These are phyloP conservation scores for Microcaecilia unicolor DNA, from an alignment of 2,797 vertebrate genomes.

Conservation along the genomic window DNA sequence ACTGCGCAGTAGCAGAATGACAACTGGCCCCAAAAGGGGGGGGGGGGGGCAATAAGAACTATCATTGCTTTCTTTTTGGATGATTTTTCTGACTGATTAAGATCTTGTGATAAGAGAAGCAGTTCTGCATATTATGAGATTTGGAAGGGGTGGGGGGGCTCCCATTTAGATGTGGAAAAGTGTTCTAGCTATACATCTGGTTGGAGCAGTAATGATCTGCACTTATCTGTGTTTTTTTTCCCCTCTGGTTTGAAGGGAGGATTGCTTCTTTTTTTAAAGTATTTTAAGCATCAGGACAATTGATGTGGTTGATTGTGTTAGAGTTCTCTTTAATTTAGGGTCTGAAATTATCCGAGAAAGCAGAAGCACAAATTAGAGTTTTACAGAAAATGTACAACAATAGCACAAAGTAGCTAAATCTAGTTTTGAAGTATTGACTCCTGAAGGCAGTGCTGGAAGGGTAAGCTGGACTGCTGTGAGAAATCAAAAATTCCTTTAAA, in stretches of 20 bases:
- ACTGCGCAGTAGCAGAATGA: too few species aligned
- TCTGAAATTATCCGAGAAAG: constrained; percentile 21
- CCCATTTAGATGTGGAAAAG: rapidly evolving
- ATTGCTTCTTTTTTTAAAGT: constrained; percentile 24
- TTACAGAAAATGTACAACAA: constrained; percentile 23
- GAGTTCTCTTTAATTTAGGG: constrained; percentile 56
- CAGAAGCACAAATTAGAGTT: constrained; percentile 45
- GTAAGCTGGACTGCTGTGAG: constrained; percentile 8
- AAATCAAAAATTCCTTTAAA: too few species aligned
- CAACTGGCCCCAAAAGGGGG: too few species aligned
- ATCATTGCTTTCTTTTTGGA: too few species aligned
- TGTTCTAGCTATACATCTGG: not conserved
- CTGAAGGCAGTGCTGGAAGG: constrained; percentile 1
- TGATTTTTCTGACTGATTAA: too few species aligned
- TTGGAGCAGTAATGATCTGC: not conserved
- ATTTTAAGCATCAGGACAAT: constrained; percentile 38
- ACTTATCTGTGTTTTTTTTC: constrained; percentile 7
- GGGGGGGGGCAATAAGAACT: too few species aligned
- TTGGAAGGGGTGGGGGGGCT: not conserved
- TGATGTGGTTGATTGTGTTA: constrained; percentile 50
- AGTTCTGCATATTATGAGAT: too few species aligned
- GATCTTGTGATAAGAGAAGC: not conserved
- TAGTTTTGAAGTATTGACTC: constrained; percentile 3
- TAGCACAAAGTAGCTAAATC: constrained; percentile 25
- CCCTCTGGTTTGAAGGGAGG: constrained; percentile 1